Evolutionary conservation across 2,113 vertebrate genomes (phyloP).

Genomic region (Oenanthe melanoleuca): DNA sequence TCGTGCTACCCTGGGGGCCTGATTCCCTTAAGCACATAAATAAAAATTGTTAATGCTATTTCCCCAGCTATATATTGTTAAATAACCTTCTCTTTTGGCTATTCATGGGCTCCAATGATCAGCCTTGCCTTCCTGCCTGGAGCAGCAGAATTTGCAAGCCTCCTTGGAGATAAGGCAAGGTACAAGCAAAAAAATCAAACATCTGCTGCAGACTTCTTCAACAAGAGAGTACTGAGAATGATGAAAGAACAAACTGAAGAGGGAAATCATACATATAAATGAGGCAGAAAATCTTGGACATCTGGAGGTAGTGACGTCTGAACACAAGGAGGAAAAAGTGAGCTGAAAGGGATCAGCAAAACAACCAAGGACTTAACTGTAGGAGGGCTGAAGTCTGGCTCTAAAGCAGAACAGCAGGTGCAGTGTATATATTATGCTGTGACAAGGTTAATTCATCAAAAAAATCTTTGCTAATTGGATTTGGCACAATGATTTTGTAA

Average conservation of each 20-base stretch:
- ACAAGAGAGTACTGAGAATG: not conserved
- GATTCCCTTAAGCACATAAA: not conserved
- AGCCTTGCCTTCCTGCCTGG: not conserved
- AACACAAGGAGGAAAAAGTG: constrained; percentile 9
- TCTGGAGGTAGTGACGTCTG: constrained; percentile 30
- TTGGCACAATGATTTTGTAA: constrained; percentile 24
- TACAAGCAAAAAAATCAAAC: constrained; percentile 22
- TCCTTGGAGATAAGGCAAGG: constrained; percentile 10
- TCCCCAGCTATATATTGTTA: not conserved
- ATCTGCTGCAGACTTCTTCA: constrained; percentile 21
- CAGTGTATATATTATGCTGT: not conserved
- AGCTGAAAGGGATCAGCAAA: constrained; percentile 39
- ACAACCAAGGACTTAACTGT: not conserved
- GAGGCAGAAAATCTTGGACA: constrained; percentile 33
- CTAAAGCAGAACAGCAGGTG: constrained; percentile 40
- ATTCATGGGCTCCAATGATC: not conserved
- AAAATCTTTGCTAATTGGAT: constrained; percentile 55
- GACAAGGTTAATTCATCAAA: constrained; percentile 55
- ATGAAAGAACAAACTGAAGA: constrained; percentile 40
- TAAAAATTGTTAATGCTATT: not conserved
- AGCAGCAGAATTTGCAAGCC: not conserved
- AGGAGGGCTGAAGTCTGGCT: constrained; percentile 21
- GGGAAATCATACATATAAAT: constrained; percentile 38
- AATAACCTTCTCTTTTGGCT: not conserved
- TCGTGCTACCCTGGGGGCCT: not conserved